Evolutionary conservation across 2,888 invertebrate species (phyloP), one percentile per base, ranked within the genome.

Genomic region (Parnassius apollo): DNA sequence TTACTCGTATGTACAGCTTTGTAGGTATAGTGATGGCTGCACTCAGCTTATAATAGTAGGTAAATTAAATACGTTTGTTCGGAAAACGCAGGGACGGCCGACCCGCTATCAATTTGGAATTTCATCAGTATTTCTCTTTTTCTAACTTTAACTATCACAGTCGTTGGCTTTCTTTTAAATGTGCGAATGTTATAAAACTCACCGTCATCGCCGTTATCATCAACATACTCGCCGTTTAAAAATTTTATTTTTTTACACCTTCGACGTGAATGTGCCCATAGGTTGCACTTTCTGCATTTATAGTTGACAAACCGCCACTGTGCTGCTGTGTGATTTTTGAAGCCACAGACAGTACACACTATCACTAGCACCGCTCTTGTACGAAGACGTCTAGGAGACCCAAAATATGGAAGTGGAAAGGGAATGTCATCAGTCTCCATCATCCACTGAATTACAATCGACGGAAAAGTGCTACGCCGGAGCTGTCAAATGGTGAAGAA

Each of bases 231-330:
- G 51, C 18, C 9, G n/a, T 13, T 22, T 9, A 9, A 9, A 18
- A 22, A 18, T 51, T 9, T 3, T 18, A n/a, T 55, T 62, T 18
- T 64, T 9, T 48, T 56, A 56, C 73, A 71, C 71, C 71, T 69
- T 48, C 56, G 66, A 11, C 56, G 62, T 9, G 71, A 49, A 55
- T 70, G 71, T 8, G 70, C 71, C 44, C 68, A 67, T 10, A 25
- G 35, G 8, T 68, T 59, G 44, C 73, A 71, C 52, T 68, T 70
- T 51, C 66, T 70, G 55, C 73, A 71, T 13, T 13, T 64, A 13
- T 65, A 70, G 1, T 64, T 68, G 0, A 59, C 58, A 49, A 68
- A 73, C 9, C 69, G 66, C 62, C 74, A 75, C 52, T 71, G 18
- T 18, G 18, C 18, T 18, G 18, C 18, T 18, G 18, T 1, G 57